Conservation (phyloP, 2,113 vertebrate species). For the Morone chrysops region DNA sequence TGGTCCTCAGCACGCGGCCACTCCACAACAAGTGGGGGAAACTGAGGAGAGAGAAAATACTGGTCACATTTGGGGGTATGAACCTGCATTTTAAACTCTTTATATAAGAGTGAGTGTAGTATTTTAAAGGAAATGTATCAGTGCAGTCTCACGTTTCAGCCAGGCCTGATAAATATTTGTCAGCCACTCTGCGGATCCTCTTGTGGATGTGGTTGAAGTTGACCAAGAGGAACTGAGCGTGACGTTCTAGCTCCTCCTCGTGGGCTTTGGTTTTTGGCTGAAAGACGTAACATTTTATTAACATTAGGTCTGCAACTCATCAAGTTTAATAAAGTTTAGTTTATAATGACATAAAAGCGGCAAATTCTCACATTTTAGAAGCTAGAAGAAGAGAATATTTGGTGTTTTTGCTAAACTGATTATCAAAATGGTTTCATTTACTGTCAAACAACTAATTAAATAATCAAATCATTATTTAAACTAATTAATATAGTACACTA, state of each 20-base stretch:
- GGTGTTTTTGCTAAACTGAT: no score
- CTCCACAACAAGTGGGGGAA: slow-evolving; percentile 98
- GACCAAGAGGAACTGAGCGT: slow-evolving; percentile 96
- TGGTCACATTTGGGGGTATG: not conserved
- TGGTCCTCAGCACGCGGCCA: slow-evolving; percentile 96
- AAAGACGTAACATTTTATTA: slow-evolving; percentile 12
- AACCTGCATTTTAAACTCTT: not conserved
- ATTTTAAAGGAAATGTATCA: not conserved
- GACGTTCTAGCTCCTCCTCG: slow-evolving; percentile 94
- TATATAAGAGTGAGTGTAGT: not conserved
- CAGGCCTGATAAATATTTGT: slow-evolving; percentile 96
- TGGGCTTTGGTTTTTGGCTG: slow-evolving; percentile 97
- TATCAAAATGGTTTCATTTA: no score
- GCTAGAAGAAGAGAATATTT: no score
- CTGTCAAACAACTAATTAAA: no score
- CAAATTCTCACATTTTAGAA: no score
- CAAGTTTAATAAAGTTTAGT: no score
- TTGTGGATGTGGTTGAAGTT: slow-evolving; percentile 99
- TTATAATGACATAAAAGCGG: no score
- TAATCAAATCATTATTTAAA: no score
- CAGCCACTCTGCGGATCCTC: slow-evolving; percentile 95
- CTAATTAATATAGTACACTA: no score
- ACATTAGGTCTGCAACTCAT: not conserved
- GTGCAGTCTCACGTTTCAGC: slow-evolving; percentile 92
- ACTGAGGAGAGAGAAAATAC: slow-evolving; percentile 71